Conservation (phyloP, 2,888 invertebrate genomes). For the Automeris io region DNA sequence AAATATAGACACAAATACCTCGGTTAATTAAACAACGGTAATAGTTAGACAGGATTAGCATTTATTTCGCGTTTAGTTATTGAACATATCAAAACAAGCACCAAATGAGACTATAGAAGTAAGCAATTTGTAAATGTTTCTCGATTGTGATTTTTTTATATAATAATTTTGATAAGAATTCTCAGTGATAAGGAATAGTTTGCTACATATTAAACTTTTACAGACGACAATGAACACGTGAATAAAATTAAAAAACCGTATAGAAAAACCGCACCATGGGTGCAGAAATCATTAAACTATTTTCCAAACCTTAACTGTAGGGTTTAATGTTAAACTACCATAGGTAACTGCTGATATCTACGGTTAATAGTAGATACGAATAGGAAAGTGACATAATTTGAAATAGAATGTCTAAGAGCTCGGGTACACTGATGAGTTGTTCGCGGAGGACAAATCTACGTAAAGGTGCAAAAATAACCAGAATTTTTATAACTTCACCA, state of each 20-base stretch:
- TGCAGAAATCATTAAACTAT: neutral
- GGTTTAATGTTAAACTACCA: too few species aligned
- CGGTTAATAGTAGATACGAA: too few species aligned
- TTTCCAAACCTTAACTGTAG: neutral
- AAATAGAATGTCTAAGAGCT: too few species aligned
- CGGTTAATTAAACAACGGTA: slow-evolving; percentile 67
- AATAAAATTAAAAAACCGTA: neutral
- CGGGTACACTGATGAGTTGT: neutral
- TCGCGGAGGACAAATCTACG: neutral
- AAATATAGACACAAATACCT: slow-evolving; percentile 71
- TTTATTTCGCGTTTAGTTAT: slow-evolving; percentile 70
- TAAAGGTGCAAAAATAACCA: too few species aligned
- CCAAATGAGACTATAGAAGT: slow-evolving; percentile 70
- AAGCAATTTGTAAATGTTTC: slow-evolving; percentile 60
- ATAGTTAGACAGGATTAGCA: slow-evolving; percentile 64
- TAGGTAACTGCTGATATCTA: too few species aligned
- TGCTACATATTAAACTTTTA: neutral
- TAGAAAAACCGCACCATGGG: neutral
- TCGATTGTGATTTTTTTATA: slow-evolving; percentile 52
- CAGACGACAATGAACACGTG: neutral
- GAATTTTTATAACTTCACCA: too few species aligned
- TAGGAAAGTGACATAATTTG: too few species aligned
- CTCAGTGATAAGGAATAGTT: slow-evolving; percentile 10
- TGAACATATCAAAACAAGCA: slow-evolving; percentile 75
- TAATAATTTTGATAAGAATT: slow-evolving; percentile 32